Evolutionary conservation across 2,888 invertebrate species (phyloP).

Genomic region (Perdita meconis): DNA sequence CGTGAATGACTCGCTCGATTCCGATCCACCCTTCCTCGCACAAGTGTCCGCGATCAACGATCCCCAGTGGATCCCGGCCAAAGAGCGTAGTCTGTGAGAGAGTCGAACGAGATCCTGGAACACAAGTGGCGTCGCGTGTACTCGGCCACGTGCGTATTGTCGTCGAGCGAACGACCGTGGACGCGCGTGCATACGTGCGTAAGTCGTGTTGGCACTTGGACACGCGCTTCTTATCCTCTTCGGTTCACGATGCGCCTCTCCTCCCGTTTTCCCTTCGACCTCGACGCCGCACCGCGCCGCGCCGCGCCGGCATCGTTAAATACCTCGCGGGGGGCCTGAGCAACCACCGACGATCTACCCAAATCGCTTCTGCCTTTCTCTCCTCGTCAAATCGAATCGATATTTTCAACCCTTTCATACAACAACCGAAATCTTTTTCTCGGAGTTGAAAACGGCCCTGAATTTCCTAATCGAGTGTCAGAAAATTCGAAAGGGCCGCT

Average conservation of each 20-base stretch:
- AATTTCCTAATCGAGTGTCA: too few species aligned
- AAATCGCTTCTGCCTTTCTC: slow-evolving; percentile 5
- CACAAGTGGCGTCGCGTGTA: slow-evolving; percentile 72
- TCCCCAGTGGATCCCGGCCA: slow-evolving; percentile 19
- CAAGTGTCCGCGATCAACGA: slow-evolving; percentile 6
- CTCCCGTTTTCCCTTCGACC: slow-evolving; percentile 28
- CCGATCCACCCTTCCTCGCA: not conserved
- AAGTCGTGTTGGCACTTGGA: slow-evolving; percentile 80
- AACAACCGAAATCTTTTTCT: too few species aligned
- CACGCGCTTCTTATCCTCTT: slow-evolving; percentile 79
- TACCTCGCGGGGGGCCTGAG: slow-evolving; percentile 58
- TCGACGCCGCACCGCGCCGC: too few species aligned
- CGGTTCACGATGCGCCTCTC: slow-evolving; percentile 38
- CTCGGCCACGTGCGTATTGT: slow-evolving; percentile 80
- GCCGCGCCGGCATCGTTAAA: slow-evolving; percentile 73
- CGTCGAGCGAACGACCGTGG: slow-evolving; percentile 63
- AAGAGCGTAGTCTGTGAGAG: slow-evolving; percentile 5
- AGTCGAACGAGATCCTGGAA: slow-evolving; percentile 38
- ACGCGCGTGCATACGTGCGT: slow-evolving; percentile 73
- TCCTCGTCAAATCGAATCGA: too few species aligned
- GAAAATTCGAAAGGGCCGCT: too few species aligned
- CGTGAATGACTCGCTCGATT: slow-evolving; percentile 7
- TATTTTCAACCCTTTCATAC: too few species aligned
- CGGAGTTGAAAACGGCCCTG: too few species aligned
- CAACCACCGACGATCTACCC: not conserved